Evolutionary conservation across 53 echinoderm and acorn worm species (phyloP).

Genomic region (Temnopleurus reevesii): DNA sequence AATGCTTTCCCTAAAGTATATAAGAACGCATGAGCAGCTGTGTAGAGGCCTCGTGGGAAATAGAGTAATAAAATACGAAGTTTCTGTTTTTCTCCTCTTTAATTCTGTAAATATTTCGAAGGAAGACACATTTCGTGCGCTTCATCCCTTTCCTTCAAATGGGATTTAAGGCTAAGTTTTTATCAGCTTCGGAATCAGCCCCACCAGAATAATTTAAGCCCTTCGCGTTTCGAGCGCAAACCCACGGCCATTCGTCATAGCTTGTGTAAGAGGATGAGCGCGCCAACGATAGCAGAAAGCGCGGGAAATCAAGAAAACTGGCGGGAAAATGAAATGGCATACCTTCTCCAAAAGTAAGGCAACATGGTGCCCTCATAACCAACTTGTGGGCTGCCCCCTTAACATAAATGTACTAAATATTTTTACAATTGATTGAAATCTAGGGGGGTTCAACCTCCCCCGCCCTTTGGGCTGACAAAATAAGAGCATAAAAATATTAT

Average conservation of each 20-base stretch:
- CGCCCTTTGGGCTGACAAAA: no score
- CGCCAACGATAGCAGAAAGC: slow-evolving; percentile 7
- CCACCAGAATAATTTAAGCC: slow-evolving; percentile 45
- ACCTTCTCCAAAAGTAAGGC: background rate
- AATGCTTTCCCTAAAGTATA: background rate
- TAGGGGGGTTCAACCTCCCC: no score
- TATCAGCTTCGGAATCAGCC: slow-evolving; percentile 20
- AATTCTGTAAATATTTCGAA: background rate
- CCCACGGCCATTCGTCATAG: slow-evolving; percentile 35
- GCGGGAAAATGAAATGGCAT: background rate
- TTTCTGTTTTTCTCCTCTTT: background rate
- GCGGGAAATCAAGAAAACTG: background rate
- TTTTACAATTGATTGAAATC: no score
- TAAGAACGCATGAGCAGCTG: slow-evolving; percentile 3
- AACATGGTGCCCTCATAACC: no score
- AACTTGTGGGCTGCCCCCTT: no score
- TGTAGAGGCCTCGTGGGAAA: background rate
- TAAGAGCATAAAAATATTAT: no score
- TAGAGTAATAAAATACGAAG: slow-evolving; percentile 8
- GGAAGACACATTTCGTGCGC: background rate
- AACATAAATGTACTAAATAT: no score
- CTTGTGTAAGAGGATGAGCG: background rate
- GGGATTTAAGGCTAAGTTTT: slow-evolving; percentile 38
- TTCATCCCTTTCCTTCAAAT: slow-evolving; percentile 33
- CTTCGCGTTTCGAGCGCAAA: background rate